Conservation (phyloP, 2,797 vertebrate species). For the Phylloscopus collybita region DNA sequence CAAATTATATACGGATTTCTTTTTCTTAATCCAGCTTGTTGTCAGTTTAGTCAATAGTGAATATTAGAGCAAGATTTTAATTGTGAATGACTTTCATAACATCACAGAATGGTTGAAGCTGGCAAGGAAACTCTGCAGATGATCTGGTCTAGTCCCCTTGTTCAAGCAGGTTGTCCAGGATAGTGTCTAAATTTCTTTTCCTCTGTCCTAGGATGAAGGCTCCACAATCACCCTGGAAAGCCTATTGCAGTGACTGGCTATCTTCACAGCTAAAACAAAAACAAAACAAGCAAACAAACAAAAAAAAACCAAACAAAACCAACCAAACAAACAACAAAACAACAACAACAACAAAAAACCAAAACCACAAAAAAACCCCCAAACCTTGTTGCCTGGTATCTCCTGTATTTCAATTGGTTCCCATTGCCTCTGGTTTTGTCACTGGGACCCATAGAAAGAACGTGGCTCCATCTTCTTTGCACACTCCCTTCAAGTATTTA, state of each 20-base stretch:
- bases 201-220: neutral
- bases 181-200: neutral
- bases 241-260: neutral
- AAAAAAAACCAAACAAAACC: too few relatives aligned
- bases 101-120: neutral
- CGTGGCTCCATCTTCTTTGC: neutral
- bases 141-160: neutral
- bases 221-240: neutral
- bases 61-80: neutral
- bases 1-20: neutral
- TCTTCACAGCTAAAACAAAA: neutral
- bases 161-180: neutral
- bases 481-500: neutral
- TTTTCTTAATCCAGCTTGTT: neutral
- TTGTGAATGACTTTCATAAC: neutral
- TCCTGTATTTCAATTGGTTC: neutral
- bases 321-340: too few relatives aligned
- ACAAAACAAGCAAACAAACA: too few relatives aligned
- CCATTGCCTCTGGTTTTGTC: neutral
- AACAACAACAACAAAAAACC: neutral
- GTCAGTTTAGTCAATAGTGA: neutral
- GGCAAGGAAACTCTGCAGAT: neutral
- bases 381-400: fast-evolving
- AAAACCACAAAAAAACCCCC: neutral
- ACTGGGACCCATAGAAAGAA: neutral